These are phyloP conservation scores for Crematogaster levior DNA, from an alignment of 2,888 invertebrate species.

Conservation along the genomic window DNA sequence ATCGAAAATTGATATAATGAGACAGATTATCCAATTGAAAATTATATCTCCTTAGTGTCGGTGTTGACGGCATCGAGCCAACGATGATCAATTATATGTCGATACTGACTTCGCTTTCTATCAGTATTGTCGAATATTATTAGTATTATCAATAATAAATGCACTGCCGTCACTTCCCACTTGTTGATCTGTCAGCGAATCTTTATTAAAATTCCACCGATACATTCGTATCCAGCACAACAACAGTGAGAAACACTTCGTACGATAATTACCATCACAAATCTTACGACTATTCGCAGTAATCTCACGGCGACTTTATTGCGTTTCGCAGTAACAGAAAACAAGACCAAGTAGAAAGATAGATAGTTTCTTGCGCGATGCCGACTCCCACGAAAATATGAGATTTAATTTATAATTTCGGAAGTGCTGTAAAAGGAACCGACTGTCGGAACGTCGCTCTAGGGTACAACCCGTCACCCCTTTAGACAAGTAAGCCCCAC, in stretches of 20 bases:
- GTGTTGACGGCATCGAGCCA: slow-evolving; percentile 12
- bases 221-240: neutral
- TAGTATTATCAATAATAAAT: slow-evolving; percentile 45
- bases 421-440: slow-evolving; percentile 75
- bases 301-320: slow-evolving; percentile 19
- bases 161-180: slow-evolving; percentile 9
- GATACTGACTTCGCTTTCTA: slow-evolving; percentile 25
- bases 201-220: slow-evolving; percentile 35
- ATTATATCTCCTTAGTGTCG: slow-evolving; percentile 48
- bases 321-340: neutral
- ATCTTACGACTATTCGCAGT: slow-evolving; percentile 6
- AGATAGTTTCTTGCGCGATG: slow-evolving; percentile 58
- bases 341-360: slow-evolving; percentile 6
- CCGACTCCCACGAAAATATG: slow-evolving; percentile 70
- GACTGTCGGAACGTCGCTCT: slow-evolving; percentile 71
- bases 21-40: slow-evolving; percentile 61
- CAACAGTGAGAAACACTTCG: neutral
- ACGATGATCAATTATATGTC: slow-evolving; percentile 46
- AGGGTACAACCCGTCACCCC: slow-evolving; percentile 64
- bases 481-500: slow-evolving; percentile 62
- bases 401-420: slow-evolving; percentile 82
- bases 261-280: neutral
- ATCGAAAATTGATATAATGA: slow-evolving; percentile 56
- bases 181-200: slow-evolving; percentile 11
- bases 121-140: slow-evolving; percentile 35